Evolutionary conservation across 2,113 vertebrate species (phyloP).

Genomic region (Etheostoma cragini): DNA sequence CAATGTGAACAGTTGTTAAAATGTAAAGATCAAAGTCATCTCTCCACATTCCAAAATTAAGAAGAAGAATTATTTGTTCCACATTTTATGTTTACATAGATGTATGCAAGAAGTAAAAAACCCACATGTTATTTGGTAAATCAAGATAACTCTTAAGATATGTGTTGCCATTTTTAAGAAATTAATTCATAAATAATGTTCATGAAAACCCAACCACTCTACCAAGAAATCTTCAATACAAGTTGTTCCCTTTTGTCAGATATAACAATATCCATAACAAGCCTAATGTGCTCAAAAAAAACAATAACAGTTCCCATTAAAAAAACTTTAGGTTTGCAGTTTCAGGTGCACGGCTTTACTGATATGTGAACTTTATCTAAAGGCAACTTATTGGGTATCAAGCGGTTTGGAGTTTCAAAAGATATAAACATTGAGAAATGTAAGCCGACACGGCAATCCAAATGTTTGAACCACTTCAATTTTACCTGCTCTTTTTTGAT

Average conservation of each 20-base stretch:
- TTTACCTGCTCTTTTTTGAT: slow-evolving; percentile 46
- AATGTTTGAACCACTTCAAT: slow-evolving; percentile 40
- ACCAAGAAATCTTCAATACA: not conserved
- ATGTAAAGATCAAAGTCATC: not conserved
- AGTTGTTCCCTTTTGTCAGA: not conserved
- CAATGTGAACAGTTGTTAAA: not conserved
- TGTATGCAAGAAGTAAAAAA: not conserved
- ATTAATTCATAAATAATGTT: too few species aligned
- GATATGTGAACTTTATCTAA: not conserved
- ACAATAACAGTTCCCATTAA: not conserved
- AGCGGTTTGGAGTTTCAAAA: not conserved
- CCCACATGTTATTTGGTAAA: not conserved
- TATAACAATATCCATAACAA: not conserved
- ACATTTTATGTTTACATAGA: not conserved
- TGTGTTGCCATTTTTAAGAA: too few species aligned
- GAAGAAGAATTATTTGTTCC: not conserved
- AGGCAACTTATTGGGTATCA: not conserved
- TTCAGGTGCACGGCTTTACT: not conserved
- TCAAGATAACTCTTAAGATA: not conserved
- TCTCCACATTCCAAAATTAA: not conserved
- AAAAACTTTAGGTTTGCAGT: not conserved
- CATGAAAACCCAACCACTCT: not conserved
- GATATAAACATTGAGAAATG: slow-evolving; percentile 22
- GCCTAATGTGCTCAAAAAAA: not conserved
- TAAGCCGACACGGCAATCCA: not conserved